A percentile compares a stretch with the other conserved stretches of the same genome.
phyloP scores from a whole-genome alignment of 1,140 invertebrate genomes.

The Nasonia giraulti region DNA sequence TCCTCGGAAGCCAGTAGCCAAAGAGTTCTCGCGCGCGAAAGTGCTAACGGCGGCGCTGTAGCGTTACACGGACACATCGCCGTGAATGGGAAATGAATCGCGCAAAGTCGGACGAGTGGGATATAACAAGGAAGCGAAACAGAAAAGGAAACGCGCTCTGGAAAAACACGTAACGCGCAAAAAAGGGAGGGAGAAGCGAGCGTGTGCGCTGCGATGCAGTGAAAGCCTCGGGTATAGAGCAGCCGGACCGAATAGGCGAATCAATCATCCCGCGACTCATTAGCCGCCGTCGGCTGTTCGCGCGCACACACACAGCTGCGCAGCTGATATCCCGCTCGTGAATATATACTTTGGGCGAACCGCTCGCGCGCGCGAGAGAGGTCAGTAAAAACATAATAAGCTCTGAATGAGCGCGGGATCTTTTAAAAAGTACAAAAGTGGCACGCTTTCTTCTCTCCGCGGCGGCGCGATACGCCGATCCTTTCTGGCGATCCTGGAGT shows the following conservation, averaged over 20 bases:
- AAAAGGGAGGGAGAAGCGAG: constrained; percentile 47
- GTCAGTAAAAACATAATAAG: constrained; percentile 40
- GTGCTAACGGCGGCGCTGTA: constrained; percentile 50
- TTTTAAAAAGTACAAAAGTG: constrained; percentile 18
- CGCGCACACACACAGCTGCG: constrained; percentile 40
- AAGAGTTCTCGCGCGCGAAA: constrained; percentile 52
- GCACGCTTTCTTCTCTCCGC: neutral
- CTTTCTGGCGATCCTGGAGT: neutral
- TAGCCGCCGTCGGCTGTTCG: constrained; percentile 64
- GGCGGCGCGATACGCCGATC: neutral
- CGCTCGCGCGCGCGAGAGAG: neutral
- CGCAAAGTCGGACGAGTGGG: neutral
- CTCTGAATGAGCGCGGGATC: constrained; percentile 13
- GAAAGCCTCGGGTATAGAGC: constrained; percentile 61
- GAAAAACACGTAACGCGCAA: constrained; percentile 48
- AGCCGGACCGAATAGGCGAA: constrained; percentile 60
- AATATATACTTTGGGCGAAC: constrained; percentile 1
- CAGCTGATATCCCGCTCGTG: neutral
- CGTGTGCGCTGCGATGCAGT: constrained; percentile 53
- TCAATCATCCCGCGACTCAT: constrained; percentile 72
- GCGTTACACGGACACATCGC: neutral
- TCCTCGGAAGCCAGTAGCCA: neutral
- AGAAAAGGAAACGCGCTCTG: constrained; percentile 36
- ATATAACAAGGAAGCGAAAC: constrained; percentile 13
- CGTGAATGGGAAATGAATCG: constrained; percentile 45